phyloP scores from a whole-genome alignment of 2,888 invertebrate species.

The Buathra laborator region DNA sequence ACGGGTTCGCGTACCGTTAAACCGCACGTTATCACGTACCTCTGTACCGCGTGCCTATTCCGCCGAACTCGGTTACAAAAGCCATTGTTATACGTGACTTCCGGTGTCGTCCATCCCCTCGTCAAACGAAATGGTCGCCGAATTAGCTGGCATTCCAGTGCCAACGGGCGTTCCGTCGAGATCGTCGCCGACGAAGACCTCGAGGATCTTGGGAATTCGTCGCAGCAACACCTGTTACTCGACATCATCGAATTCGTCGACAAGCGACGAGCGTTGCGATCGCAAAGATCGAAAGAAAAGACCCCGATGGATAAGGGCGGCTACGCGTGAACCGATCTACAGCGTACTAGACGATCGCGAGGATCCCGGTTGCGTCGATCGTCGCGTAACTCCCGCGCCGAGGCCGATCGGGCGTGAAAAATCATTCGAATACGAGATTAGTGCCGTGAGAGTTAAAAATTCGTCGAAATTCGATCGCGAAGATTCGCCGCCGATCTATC shows the following conservation, averaged over 20 bases:
- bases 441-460: constrained; percentile 55
- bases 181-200: constrained; percentile 43
- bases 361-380: not conserved
- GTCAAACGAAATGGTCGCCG: constrained; percentile 77
- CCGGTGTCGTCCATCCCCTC: constrained; percentile 71
- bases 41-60: constrained; percentile 18
- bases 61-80: constrained; percentile 15
- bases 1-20: constrained; percentile 42
- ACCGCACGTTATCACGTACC: constrained; percentile 54
- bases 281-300: constrained; percentile 54
- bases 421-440: constrained; percentile 65
- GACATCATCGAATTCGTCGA: constrained; percentile 41
- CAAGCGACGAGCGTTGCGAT: not conserved
- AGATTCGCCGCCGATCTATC: constrained; percentile 58
- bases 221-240: constrained; percentile 42
- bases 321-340: constrained; percentile 80
- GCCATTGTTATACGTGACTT: constrained; percentile 76
- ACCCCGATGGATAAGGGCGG: constrained; percentile 80
- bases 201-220: constrained; percentile 36
- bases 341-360: constrained; percentile 76
- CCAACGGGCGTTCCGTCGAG: constrained; percentile 74
- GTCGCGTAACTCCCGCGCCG: constrained; percentile 12
- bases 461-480: not conserved
- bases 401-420: constrained; percentile 70
- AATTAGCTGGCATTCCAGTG: constrained; percentile 77